phyloP scores from a whole-genome alignment of 2,113 vertebrate species.

The Acrocephalus arundinaceus region DNA sequence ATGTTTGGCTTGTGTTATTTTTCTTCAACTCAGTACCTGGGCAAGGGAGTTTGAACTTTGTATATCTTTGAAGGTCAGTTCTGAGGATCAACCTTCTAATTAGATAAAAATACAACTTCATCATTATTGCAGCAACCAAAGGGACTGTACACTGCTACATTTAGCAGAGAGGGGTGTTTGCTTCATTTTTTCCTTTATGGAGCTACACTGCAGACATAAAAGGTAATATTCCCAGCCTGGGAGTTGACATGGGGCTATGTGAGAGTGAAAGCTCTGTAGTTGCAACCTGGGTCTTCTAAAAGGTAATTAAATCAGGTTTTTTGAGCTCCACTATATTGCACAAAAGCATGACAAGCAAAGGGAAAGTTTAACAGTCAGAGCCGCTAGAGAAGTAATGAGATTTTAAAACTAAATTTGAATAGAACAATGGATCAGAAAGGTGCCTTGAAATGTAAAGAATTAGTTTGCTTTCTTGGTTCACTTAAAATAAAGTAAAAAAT shows the following conservation, averaged over 20 bases:
- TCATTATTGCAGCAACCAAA: background rate
- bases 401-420: constrained; percentile 47
- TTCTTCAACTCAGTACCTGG: background rate
- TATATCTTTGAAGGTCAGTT: background rate
- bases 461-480: background rate
- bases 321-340: background rate
- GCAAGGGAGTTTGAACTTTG: background rate
- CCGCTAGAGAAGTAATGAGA: constrained; percentile 4
- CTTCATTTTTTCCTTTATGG: background rate
- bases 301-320: constrained; percentile 1
- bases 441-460: background rate
- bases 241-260: background rate
- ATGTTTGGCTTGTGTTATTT: background rate
- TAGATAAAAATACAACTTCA: background rate
- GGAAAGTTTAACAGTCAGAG: background rate
- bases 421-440: constrained; percentile 27
- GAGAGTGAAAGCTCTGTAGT: background rate
- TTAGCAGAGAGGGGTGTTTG: background rate
- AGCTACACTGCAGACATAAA: background rate
- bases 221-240: background rate
- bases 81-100: background rate
- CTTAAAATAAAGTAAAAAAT: constrained; percentile 5
- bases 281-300: background rate
- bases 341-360: background rate
- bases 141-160: background rate